Percentiles rank a stretch among this genome's conserved stretches.
Evolutionary conservation across 2,888 invertebrate genomes (phyloP).

Genomic region (Erebia ligea): DNA sequence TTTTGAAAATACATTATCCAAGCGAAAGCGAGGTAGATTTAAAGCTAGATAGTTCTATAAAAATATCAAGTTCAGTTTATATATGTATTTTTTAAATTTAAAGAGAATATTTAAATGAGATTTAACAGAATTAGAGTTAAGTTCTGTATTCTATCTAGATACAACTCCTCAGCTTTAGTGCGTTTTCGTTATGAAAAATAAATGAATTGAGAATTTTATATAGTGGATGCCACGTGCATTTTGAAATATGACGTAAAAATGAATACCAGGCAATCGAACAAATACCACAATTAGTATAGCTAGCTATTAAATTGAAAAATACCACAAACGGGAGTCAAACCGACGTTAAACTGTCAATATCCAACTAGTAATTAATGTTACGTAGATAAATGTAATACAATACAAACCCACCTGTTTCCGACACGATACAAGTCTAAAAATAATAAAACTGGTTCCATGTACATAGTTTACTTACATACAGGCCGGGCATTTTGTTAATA

Average conservation of each 20-base stretch:
- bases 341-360: slow-evolving; percentile 22
- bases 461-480: slow-evolving; percentile 4
- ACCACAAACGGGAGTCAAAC: slow-evolving; percentile 13
- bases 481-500: slow-evolving; percentile 3
- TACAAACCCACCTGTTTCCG: slow-evolving; percentile 32
- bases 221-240: neutral
- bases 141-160: no score
- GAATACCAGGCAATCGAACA: neutral
- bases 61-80: no score
- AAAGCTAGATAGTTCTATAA: no score
- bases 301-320: slow-evolving; percentile 16
- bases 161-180: no score
- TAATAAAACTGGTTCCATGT: slow-evolving; percentile 17
- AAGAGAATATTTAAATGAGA: no score
- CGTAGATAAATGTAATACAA: slow-evolving; percentile 22
- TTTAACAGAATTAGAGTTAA: no score
- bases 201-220: neutral
- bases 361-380: slow-evolving; percentile 29
- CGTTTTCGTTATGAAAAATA: neutral
- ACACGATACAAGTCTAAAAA: slow-evolving; percentile 24
- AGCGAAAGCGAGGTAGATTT: no score
- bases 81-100: no score
- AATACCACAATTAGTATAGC: slow-evolving; percentile 1
- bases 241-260: neutral
- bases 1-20: no score